Evolutionary conservation across 2,797 vertebrate species (phyloP), one percentile per base, ranked within the genome.

Genomic region (Xenopus petersii): DNA sequence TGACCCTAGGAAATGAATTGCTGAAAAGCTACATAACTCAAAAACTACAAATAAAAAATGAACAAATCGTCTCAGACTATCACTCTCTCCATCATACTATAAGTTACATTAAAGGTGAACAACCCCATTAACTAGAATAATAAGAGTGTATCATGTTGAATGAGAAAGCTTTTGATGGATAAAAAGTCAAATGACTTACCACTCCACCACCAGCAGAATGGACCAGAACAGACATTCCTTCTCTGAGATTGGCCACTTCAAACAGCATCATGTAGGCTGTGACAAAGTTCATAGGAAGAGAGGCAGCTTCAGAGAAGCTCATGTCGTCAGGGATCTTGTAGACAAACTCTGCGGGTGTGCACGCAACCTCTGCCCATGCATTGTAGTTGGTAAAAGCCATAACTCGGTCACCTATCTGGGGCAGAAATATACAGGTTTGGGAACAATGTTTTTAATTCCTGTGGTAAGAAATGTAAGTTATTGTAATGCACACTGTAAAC

Each of bases 181-280:
- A 36, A 36, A 3, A 49, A 51, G 49, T 42, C 36, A 42, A 51
- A 73, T 47, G n/a, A 87, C 96, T 95, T 92, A 99, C 98, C 89
- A 99, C 95, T 1, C 94, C 95, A 4, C 98, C 98, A 21, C 98
- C 98, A 12, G 95, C 98, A 0, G 98, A 99, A 84, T 98, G 97
- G 60, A 99, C 94, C 70, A 99, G 89, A 82, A 99, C 98, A 2
- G 97, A 99, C 98, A 99, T 99, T 66, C 96, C 98, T 86, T 96
- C 95, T 75, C 93, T 89, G 67, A 99, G 93, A 87, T 95, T 98
- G 81, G 97, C 95, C 2, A 99, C 94, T 87, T 99, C 95, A 81
- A 99, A 99, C 65, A 99, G 94, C 98, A 99, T 99, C 94, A 98
- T 95, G 83, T 99, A 98, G 11, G 98, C 97, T 56, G 96, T 94